These are phyloP conservation scores for Cryptocheilus praepositus DNA, from an alignment of 2,888 invertebrate genomes.

Conservation along the genomic window DNA sequence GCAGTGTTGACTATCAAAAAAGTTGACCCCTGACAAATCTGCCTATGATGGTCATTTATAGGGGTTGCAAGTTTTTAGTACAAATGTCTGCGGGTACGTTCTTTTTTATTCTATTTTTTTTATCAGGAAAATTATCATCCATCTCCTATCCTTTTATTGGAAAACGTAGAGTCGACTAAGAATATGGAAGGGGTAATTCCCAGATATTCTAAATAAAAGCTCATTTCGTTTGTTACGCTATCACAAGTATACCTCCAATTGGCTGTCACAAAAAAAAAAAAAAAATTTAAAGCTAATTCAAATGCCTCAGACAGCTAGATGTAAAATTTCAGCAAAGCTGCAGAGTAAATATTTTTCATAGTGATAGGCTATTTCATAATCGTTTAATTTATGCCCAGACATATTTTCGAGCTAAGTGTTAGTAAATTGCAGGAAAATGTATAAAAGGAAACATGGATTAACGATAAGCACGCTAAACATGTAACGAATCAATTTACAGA, in stretches of 20 bases:
- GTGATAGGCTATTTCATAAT: not conserved
- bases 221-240: not conserved
- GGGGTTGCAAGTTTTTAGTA: conserved; percentile 50
- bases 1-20: conserved; percentile 16
- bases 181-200: not conserved
- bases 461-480: too few relatives aligned
- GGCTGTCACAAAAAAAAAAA: too few relatives aligned
- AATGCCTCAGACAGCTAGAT: too few relatives aligned
- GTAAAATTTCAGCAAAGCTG: not conserved
- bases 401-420: not conserved
- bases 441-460: not conserved
- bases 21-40: conserved; percentile 26
- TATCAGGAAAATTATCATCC: not conserved
- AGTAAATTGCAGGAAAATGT: not conserved
- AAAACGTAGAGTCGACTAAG: not conserved
- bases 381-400: not conserved
- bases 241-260: too few relatives aligned
- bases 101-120: conserved; percentile 24
- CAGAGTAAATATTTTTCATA: conserved; percentile 11
- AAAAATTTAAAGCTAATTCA: too few relatives aligned
- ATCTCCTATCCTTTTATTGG: not conserved
- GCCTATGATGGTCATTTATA: conserved; percentile 14
- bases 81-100: conserved; percentile 46
- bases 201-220: not conserved
- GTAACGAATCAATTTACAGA: too few relatives aligned